Evolutionary conservation across 2,113 vertebrate species (phyloP).

Genomic region (Delphinus delphis): DNA sequence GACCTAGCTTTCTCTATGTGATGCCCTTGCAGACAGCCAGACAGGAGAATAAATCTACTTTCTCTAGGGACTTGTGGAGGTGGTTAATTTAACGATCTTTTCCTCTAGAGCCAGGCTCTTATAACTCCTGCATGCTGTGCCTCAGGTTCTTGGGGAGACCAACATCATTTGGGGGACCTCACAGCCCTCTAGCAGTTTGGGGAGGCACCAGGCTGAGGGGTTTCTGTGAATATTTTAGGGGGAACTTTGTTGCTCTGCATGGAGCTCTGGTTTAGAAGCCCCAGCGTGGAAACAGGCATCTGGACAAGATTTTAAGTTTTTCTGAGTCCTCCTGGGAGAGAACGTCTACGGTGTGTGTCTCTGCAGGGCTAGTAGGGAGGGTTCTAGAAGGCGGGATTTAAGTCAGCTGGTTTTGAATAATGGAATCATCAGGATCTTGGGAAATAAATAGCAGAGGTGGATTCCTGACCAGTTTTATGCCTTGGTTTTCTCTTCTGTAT

Average conservation of each 20-base stretch:
- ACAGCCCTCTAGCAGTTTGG: background rate
- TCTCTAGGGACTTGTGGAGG: background rate
- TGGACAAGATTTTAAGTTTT: background rate
- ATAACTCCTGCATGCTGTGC: background rate
- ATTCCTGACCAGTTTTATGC: background rate
- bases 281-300: background rate
- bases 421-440: background rate
- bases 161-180: background rate
- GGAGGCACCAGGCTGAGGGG: background rate
- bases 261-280: background rate
- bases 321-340: background rate
- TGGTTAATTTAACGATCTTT: conserved; percentile 5
- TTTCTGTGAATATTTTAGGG: background rate
- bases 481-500: background rate
- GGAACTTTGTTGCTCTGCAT: background rate
- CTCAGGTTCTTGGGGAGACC: background rate
- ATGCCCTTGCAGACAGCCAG: background rate
- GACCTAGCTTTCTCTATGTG: background rate
- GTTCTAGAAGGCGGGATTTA: background rate
- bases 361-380: background rate
- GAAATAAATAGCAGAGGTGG: background rate
- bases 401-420: background rate
- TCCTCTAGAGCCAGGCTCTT: background rate
- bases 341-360: background rate
- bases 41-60: background rate